phyloP scores from a whole-genome alignment of 2,113 vertebrate species.

The Dryoscopus gambensis region DNA sequence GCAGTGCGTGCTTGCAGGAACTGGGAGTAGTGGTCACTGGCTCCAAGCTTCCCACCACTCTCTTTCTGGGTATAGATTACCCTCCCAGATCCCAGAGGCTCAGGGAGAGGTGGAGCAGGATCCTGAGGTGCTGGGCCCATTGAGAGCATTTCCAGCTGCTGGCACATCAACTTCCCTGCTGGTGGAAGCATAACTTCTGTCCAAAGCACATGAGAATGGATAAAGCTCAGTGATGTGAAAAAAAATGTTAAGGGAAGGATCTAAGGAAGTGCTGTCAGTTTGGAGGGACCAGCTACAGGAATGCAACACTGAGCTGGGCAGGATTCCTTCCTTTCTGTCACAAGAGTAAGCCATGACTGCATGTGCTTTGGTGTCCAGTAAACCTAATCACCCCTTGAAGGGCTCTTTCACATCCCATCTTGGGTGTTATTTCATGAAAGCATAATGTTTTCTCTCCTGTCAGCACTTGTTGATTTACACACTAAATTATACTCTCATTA shows the following conservation, averaged over 20 bases:
- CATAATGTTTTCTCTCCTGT: background rate
- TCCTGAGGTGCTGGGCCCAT: background rate
- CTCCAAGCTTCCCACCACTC: background rate
- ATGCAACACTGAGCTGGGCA: background rate
- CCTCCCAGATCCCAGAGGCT: background rate
- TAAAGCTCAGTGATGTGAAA: slow-evolving; percentile 18
- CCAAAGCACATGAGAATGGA: slow-evolving; percentile 24
- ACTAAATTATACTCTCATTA: background rate
- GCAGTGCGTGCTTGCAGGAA: background rate
- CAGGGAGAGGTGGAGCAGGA: background rate
- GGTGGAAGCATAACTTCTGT: background rate
- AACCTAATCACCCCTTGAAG: background rate
- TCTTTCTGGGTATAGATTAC: background rate
- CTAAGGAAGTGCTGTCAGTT: background rate
- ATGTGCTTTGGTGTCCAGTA: background rate
- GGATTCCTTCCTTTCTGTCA: background rate
- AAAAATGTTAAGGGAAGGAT: background rate
- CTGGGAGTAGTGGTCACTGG: background rate
- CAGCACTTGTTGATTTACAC: background rate
- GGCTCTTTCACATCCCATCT: background rate
- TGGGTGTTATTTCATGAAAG: background rate
- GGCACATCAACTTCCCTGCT: background rate
- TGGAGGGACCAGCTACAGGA: background rate
- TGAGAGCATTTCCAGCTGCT: background rate
- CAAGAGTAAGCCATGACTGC: background rate